Evolutionary conservation across 1,140 invertebrate species (phyloP).

Genomic region (Musca domestica): DNA sequence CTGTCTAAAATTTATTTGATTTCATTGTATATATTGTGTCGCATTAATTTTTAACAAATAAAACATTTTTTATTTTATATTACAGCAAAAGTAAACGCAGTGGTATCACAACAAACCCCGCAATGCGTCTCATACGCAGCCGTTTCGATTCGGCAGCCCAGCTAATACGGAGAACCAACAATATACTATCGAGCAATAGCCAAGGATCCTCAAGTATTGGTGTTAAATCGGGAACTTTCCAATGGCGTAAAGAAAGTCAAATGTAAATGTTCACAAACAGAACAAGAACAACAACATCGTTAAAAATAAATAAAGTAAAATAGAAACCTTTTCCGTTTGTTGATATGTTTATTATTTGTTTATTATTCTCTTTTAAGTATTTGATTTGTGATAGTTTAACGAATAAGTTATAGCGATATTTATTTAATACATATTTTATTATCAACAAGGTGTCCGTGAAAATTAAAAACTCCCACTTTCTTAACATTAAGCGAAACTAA

Average conservation of each 20-base stretch:
- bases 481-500: too few species aligned
- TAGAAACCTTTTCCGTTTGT: conserved; percentile 8
- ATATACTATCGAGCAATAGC: conserved; percentile 52
- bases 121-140: conserved; percentile 74
- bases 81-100: conserved; percentile 72
- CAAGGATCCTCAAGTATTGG: conserved; percentile 54
- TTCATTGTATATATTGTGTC: background rate
- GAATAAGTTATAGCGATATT: background rate
- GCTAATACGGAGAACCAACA: conserved; percentile 54
- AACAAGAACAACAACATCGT: background rate
- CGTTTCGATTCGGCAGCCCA: conserved; percentile 65
- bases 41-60: background rate
- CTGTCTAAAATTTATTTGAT: background rate
- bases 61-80: background rate
- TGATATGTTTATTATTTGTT: background rate
- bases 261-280: conserved; percentile 37
- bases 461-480: too few species aligned
- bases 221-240: conserved; percentile 66
- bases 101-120: conserved; percentile 89
- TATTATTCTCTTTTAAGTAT: background rate
- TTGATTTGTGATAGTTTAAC: conserved; percentile 11
- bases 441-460: too few species aligned
- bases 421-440: too few species aligned
- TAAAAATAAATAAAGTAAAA: conserved; percentile 4
- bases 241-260: conserved; percentile 68